Evolutionary conservation across 2,113 vertebrate species (phyloP).

Genomic region (Sorex araneus): DNA sequence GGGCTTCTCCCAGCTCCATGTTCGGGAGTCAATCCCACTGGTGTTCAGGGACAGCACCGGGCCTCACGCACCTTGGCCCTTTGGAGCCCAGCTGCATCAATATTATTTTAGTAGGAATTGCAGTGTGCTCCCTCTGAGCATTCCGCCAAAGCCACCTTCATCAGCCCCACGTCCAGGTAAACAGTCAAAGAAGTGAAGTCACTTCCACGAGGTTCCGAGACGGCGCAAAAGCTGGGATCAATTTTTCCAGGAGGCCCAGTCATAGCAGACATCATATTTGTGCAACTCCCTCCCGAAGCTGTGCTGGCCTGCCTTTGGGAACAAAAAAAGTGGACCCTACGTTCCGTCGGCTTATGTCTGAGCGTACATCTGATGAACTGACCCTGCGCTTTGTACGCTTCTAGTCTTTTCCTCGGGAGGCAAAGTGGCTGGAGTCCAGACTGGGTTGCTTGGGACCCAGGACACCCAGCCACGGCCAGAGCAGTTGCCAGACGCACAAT

Average conservation of each 20-base stretch:
- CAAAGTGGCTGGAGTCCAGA: not conserved
- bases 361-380: not conserved
- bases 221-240: slow-evolving; percentile 10
- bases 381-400: slow-evolving; percentile 11
- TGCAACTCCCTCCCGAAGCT: not conserved
- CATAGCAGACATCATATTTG: slow-evolving; percentile 9
- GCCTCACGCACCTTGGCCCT: too few relatives aligned
- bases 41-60: too few relatives aligned
- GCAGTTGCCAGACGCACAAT: not conserved
- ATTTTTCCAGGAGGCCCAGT: not conserved
- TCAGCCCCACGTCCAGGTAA: not conserved
- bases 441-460: not conserved
- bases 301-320: slow-evolving; percentile 15
- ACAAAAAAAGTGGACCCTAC: slow-evolving; percentile 34
- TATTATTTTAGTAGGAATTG: not conserved
- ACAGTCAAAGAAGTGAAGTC: not conserved
- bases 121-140: not conserved
- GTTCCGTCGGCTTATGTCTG: slow-evolving; percentile 1
- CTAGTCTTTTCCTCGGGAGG: slow-evolving; percentile 40
- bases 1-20: too few relatives aligned
- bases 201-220: slow-evolving; percentile 3
- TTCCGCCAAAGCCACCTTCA: slow-evolving; percentile 8
- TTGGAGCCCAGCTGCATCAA: not conserved
- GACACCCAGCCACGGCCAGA: not conserved
- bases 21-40: too few relatives aligned